Conservation (phyloP, 1,140 invertebrate species). For the Aplysia californica region DNA sequence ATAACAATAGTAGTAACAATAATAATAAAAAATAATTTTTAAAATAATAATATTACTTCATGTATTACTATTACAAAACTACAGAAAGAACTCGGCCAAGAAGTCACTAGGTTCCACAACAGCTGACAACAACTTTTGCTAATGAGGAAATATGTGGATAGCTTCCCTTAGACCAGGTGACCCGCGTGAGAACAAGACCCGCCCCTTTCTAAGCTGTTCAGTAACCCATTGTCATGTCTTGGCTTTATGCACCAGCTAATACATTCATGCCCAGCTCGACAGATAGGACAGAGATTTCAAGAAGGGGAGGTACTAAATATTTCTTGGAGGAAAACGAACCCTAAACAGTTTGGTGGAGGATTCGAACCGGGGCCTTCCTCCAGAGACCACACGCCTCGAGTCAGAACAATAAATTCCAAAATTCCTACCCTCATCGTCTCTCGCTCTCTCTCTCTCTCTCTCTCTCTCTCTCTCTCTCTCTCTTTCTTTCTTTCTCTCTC, state of each 20-base stretch:
- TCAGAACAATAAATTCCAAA: neutral
- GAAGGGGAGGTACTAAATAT: neutral
- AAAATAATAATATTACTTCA: too few relatives aligned
- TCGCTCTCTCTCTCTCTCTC: too few relatives aligned
- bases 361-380: too few relatives aligned
- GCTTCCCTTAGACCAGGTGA: neutral
- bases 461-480: neutral
- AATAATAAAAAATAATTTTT: too few relatives aligned
- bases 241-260: neutral
- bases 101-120: neutral
- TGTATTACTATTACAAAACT: too few relatives aligned
- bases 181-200: neutral
- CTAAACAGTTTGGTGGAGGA: too few relatives aligned
- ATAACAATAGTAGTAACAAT: too few relatives aligned
- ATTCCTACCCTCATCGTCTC: neutral
- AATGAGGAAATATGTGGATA: neutral
- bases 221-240: neutral
- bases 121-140: neutral
- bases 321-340: too few relatives aligned
- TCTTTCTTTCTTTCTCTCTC: neutral
- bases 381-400: neutral
- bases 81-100: too few relatives aligned
- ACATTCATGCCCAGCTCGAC: neutral
- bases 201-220: neutral
- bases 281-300: neutral